phyloP scores from a whole-genome alignment of 2,797 vertebrate species.

The Ficedula albicollis region DNA sequence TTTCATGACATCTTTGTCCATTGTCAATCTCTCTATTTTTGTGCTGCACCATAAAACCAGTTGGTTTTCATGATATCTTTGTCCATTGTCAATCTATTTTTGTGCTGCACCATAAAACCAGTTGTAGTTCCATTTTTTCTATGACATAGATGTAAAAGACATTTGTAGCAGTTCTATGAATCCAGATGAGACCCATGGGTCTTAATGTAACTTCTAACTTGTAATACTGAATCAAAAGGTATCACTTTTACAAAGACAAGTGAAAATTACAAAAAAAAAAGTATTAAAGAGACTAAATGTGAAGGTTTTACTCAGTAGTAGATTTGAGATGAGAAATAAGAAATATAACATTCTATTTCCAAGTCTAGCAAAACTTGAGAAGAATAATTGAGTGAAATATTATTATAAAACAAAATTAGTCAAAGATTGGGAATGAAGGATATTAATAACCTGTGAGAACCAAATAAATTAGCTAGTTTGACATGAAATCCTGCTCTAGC shows the following conservation, averaged over 20 bases:
- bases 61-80: neutral
- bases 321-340: neutral
- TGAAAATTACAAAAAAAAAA: neutral
- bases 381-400: neutral
- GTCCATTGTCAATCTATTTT: neutral
- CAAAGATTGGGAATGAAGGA: neutral
- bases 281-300: neutral
- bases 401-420: neutral
- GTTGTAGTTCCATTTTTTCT: neutral
- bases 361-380: neutral
- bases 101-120: fast-evolving
- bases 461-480: slow-evolving; percentile 7
- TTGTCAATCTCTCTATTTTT: neutral
- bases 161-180: neutral
- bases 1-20: neutral
- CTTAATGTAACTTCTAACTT: neutral
- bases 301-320: neutral
- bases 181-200: neutral
- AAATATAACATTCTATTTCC: neutral
- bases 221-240: neutral
- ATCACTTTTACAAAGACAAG: neutral
- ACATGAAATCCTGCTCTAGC: neutral
- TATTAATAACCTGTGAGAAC: neutral
- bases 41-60: fast-evolving
- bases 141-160: neutral